Conservation (phyloP, 2,113 vertebrate species). For the Trematomus loennbergii region DNA sequence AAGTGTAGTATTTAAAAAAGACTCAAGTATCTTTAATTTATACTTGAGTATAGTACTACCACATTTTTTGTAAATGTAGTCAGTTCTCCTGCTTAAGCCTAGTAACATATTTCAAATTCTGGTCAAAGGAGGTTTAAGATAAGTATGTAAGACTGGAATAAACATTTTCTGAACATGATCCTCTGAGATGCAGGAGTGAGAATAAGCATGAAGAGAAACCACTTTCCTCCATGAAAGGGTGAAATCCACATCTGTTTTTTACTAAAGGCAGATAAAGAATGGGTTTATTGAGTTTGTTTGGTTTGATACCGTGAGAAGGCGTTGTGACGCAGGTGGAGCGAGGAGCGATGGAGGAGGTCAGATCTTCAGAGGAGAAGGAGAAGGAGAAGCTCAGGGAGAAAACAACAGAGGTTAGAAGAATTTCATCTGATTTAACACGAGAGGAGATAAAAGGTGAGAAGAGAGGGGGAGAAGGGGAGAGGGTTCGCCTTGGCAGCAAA, state of each 20-base stretch:
- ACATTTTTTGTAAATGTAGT: too few species aligned
- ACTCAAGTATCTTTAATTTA: too few species aligned
- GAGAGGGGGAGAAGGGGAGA: neutral
- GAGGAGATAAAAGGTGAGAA: neutral
- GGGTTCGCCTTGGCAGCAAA: neutral
- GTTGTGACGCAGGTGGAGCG: neutral
- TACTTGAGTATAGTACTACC: too few species aligned
- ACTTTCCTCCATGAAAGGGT: neutral
- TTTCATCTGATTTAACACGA: neutral
- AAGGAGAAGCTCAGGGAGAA: neutral
- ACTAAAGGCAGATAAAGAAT: neutral
- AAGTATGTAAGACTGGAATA: neutral
- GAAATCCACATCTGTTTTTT: neutral
- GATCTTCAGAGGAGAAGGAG: neutral
- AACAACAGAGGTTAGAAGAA: neutral
- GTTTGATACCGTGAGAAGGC: slow-evolving; percentile 27
- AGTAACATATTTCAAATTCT: too few species aligned
- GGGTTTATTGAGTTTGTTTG: slow-evolving; percentile 8
- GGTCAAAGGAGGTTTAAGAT: neutral
- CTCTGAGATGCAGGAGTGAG: neutral
- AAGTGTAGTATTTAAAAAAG: too few species aligned
- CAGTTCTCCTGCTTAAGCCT: too few species aligned
- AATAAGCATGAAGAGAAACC: neutral
- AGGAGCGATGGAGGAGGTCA: slow-evolving; percentile 8
- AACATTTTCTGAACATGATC: slow-evolving; percentile 1